Conservation (phyloP, 2,113 vertebrate species). For the Calypte anna region DNA sequence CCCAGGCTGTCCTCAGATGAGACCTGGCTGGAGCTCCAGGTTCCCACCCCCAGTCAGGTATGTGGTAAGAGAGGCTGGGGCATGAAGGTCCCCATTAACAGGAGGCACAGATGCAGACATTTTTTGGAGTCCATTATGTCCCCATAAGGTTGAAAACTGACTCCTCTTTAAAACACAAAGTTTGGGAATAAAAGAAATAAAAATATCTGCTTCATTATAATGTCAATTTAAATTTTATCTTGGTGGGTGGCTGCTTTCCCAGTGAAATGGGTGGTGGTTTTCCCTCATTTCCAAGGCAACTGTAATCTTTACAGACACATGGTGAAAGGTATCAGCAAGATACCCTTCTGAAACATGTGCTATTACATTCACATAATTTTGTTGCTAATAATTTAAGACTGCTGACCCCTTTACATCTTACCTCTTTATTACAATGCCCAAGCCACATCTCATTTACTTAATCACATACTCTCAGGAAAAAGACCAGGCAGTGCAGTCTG, state of each 20-base stretch:
- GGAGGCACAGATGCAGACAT: rapidly evolving
- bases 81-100: background rate
- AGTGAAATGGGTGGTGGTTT: background rate
- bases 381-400: background rate
- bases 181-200: background rate
- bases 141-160: background rate
- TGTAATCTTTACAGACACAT: background rate
- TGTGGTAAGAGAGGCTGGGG: background rate
- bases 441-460: background rate
- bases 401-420: background rate
- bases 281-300: background rate
- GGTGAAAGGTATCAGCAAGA: background rate
- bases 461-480: background rate
- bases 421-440: background rate
- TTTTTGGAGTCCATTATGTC: background rate
- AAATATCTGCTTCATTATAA: background rate
- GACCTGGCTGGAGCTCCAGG: background rate
- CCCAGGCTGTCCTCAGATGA: too few relatives aligned
- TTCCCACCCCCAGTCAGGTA: background rate
- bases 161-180: background rate
- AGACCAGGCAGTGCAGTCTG: background rate
- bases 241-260: background rate
- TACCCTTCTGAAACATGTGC: background rate
- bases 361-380: rapidly evolving
- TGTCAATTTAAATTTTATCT: background rate